Evolutionary conservation across 2,797 vertebrate genomes (phyloP), one percentile per base, ranked within the genome.

Genomic region (Sitta carolinensis): DNA sequence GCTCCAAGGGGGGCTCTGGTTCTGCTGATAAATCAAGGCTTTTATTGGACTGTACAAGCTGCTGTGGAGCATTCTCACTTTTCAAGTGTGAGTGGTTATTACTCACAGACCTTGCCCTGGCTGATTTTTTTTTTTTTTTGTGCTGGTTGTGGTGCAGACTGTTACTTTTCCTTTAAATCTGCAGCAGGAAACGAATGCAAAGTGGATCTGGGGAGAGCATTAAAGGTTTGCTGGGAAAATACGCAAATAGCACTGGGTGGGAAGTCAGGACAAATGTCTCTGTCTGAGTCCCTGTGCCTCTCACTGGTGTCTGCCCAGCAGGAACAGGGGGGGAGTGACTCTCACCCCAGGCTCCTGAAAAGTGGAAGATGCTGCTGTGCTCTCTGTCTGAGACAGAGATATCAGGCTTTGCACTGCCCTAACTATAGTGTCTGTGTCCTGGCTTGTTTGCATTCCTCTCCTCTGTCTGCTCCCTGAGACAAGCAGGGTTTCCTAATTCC

Each of bases 371-470:
- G 87, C 40, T 62, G 87, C 83, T 32, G 19, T 26, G 47, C 14
- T 68, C 47, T 57, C 32, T 63, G 52, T 80, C 40, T 72, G 16
- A 45, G 75, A 34, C 48, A 50, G 63, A 61, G 51, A 8, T 70
- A 18, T 4, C 66, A 55, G 47, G 5, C 68, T 94, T 16, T 69
- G 43, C 54, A 45, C 55, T 58, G 55, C 82, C 63, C 48, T 87
- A 63, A 94, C 59, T 61, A 77, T 2, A 64, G 54, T 79, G 64
- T 77, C 59, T 95, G 26, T 32, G 9, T 4, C 8, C 85, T 58
- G 69, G 18, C 85, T 91, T 58, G 83, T 86, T 95, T 93, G 91
- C 91, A 88, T 93, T 94, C 88, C 73, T 90, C 40, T 47, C 3
- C 91, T 87, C 51, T 63, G 66, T 61, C 93, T 87, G 80, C 47